Evolutionary conservation across 2,888 invertebrate genomes (phyloP).

Genomic region (Cheilosia soror): DNA sequence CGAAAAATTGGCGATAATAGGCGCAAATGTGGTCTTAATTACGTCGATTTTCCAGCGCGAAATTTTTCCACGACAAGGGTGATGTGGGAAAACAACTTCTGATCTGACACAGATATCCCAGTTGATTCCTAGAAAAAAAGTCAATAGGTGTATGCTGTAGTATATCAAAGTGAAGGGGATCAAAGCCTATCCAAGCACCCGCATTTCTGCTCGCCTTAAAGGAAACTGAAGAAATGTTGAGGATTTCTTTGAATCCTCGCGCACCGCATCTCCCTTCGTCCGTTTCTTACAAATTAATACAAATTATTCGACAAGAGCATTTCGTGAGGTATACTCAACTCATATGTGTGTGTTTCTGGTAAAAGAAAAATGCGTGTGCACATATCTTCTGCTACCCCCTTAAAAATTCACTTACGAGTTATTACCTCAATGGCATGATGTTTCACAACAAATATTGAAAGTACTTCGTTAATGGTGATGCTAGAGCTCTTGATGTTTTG

Average conservation of each 20-base stretch:
- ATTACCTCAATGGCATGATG: slow-evolving; percentile 70
- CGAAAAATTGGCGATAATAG: slow-evolving; percentile 71
- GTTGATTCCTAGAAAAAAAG: slow-evolving; percentile 48
- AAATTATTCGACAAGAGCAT: slow-evolving; percentile 64
- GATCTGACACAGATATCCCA: slow-evolving; percentile 69
- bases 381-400: slow-evolving; percentile 17
- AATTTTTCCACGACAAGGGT: slow-evolving; percentile 73
- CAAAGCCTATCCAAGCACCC: slow-evolving; percentile 35
- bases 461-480: slow-evolving; percentile 68
- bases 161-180: background rate
- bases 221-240: slow-evolving; percentile 7
- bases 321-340: slow-evolving; percentile 23
- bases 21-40: slow-evolving; percentile 75
- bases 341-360: background rate
- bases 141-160: slow-evolving; percentile 32
- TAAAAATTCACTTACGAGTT: slow-evolving; percentile 70
- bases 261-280: slow-evolving; percentile 2
- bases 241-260: slow-evolving; percentile 3
- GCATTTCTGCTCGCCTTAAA: slow-evolving; percentile 9
- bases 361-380: slow-evolving; percentile 38
- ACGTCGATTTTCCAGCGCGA: slow-evolving; percentile 72
- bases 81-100: slow-evolving; percentile 73
- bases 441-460: slow-evolving; percentile 71
- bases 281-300: slow-evolving; percentile 58
- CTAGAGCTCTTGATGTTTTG: slow-evolving; percentile 6